These are phyloP conservation scores for Ichneumon xanthorius DNA, from an alignment of 2,888 invertebrate species.

Conservation along the genomic window DNA sequence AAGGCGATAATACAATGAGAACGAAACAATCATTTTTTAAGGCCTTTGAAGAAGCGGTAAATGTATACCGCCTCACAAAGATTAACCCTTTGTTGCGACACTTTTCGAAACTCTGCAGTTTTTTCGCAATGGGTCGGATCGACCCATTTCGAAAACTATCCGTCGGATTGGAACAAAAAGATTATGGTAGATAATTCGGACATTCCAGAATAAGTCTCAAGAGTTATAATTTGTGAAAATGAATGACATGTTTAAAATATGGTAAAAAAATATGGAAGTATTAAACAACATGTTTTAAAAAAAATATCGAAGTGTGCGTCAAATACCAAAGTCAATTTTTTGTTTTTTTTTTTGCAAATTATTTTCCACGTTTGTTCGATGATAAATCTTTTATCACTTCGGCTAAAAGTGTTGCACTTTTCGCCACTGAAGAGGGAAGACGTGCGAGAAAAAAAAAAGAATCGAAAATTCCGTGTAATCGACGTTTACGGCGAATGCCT, in stretches of 20 bases:
- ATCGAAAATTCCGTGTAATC: background rate
- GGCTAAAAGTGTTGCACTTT: background rate
- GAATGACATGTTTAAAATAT: background rate
- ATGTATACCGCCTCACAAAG: background rate
- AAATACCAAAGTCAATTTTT: background rate
- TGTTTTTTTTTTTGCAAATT: background rate
- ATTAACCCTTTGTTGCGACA: background rate
- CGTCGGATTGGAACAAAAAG: no score
- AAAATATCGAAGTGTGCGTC: background rate
- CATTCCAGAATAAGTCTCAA: background rate
- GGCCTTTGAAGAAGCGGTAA: background rate
- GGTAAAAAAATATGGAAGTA: background rate
- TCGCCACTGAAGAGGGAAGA: background rate
- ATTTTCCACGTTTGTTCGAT: background rate
- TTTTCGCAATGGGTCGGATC: background rate
- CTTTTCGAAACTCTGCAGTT: background rate
- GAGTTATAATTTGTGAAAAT: background rate
- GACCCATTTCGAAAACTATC: background rate
- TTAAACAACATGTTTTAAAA: background rate
- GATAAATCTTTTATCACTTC: background rate
- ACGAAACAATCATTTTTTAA: background rate
- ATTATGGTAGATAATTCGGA: no score
- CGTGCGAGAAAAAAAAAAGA: background rate
- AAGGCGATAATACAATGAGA: background rate
- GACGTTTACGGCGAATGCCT: background rate